Evolutionary conservation across 2,113 vertebrate species (phyloP).

Genomic region (Hemibagrus wyckioides): DNA sequence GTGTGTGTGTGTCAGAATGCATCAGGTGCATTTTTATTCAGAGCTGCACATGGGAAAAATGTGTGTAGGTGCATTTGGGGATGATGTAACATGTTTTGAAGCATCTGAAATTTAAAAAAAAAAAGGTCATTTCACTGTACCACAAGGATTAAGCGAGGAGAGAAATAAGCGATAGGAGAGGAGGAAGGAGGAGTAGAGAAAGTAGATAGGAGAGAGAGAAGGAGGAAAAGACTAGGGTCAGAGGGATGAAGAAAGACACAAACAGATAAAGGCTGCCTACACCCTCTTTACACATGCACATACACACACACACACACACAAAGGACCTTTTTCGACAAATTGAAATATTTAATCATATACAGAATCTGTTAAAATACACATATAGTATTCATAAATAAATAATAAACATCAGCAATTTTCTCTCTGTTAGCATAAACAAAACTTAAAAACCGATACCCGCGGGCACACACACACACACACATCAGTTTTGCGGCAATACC

Average conservation of each 20-base stretch:
- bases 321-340: conserved; percentile 15
- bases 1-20: conserved; percentile 1
- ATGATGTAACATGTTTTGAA: conserved; percentile 7
- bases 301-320: neutral
- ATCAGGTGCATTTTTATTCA: neutral
- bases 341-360: conserved; percentile 21
- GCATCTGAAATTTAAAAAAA: neutral
- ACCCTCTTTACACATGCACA: no score
- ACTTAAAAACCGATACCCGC: neutral
- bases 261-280: neutral
- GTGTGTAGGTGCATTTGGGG: neutral
- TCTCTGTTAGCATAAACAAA: conserved; percentile 6
- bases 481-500: neutral
- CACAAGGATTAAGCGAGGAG: neutral
- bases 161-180: neutral
- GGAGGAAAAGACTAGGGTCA: neutral
- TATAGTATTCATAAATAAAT: conserved; percentile 18
- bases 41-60: neutral
- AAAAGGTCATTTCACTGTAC: conserved; percentile 16
- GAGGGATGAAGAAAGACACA: neutral
- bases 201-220: neutral
- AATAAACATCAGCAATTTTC: neutral
- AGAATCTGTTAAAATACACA: conserved; percentile 7
- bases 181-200: neutral
- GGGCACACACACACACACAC: conserved; percentile 3